Evolutionary conservation across 2,797 vertebrate species (phyloP).

Genomic region (Mus minutoides): DNA sequence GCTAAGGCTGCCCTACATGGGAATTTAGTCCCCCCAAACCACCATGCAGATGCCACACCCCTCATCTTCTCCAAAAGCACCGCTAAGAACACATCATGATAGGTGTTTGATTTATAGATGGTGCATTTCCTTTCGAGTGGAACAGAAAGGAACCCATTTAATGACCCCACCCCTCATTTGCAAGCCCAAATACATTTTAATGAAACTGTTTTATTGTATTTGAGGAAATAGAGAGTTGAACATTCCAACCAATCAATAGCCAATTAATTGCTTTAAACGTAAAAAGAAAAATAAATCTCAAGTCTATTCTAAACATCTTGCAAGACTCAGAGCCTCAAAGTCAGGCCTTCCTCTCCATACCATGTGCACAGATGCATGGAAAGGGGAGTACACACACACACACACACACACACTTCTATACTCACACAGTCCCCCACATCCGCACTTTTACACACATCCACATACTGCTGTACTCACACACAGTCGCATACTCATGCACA

Average conservation of each 20-base stretch:
- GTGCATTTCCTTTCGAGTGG: conserved; percentile 56
- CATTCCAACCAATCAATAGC: conserved; percentile 75
- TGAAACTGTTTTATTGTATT: conserved; percentile 79
- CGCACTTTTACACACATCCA: too few species aligned
- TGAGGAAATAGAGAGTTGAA: conserved; percentile 77
- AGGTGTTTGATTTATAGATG: conserved; percentile 72
- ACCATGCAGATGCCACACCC: background rate
- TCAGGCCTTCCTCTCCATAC: background rate
- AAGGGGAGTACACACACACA: background rate
- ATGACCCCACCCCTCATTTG: conserved; percentile 64
- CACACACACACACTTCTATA: background rate
- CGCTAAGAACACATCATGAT: conserved; percentile 58
- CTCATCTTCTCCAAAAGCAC: conserved; percentile 45
- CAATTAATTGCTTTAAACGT: conserved; percentile 76
- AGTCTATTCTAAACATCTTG: background rate
- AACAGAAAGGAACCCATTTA: conserved; percentile 72
- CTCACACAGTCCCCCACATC: accelerated
- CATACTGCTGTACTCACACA: background rate
- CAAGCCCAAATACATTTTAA: conserved; percentile 70
- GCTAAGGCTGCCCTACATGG: background rate
- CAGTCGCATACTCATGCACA: background rate
- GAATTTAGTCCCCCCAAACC: background rate
- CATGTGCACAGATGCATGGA: background rate
- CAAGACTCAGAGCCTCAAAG: conserved; percentile 59
- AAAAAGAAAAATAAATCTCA: conserved; percentile 72